phyloP scores from a whole-genome alignment of 2,888 invertebrate genomes.

The Osmoderma eremita region DNA sequence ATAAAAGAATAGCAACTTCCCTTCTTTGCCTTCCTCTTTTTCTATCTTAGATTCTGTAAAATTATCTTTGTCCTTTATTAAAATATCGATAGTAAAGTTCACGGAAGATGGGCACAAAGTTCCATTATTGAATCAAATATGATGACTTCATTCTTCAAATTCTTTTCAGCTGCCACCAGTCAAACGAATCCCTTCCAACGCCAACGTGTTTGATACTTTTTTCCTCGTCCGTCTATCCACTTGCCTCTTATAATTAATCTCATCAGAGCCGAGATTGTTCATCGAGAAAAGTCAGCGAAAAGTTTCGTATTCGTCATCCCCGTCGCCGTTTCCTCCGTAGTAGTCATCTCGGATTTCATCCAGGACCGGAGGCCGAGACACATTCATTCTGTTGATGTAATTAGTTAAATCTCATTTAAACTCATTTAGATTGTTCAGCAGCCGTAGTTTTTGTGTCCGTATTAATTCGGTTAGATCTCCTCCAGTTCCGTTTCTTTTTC shows the following conservation, averaged over 20 bases:
- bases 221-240: conserved; percentile 17
- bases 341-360: conserved; percentile 8
- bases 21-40: no score
- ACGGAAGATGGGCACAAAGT: background rate
- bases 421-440: conserved; percentile 38
- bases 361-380: conserved; percentile 14
- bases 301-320: conserved; percentile 29
- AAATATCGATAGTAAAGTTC: no score
- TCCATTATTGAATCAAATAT: conserved; percentile 5
- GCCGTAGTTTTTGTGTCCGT: conserved; percentile 36
- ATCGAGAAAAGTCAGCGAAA: conserved; percentile 35
- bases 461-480: conserved; percentile 35
- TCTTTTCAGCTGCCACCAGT: background rate
- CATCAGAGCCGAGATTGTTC: conserved; percentile 34
- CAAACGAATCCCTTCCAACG: background rate
- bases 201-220: conserved; percentile 21
- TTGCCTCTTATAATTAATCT: conserved; percentile 38
- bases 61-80: no score
- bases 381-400: conserved; percentile 36
- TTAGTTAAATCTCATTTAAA: conserved; percentile 39
- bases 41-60: no score
- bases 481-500: background rate
- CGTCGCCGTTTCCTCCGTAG: background rate
- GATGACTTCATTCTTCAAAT: conserved; percentile 3
- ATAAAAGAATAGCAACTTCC: no score